Percentiles rank a stretch among this genome's conserved stretches.
These are phyloP conservation scores for Tangara arthus DNA, from an alignment of 2,797 vertebrate genomes.

Conservation along the genomic window DNA sequence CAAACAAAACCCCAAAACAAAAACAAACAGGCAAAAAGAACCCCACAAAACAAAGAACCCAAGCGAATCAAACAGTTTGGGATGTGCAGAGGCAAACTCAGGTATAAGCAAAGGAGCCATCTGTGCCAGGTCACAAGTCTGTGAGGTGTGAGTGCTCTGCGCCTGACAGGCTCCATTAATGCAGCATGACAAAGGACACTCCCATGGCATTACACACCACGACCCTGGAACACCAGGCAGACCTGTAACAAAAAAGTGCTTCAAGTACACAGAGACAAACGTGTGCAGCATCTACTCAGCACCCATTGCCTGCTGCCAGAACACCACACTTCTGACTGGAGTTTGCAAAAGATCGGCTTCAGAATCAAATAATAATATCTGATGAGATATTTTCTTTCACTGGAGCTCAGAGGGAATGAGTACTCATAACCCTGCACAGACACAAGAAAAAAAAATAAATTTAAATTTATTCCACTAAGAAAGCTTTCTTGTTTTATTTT, in stretches of 20 bases:
- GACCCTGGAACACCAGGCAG: neutral
- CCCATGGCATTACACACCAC: neutral
- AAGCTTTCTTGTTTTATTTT: neutral
- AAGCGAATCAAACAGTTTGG: neutral
- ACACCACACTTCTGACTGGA: neutral
- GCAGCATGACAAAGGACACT: neutral
- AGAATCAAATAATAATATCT: neutral
- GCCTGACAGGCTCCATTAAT: neutral
- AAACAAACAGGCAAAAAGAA: neutral
- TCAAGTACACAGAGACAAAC: neutral
- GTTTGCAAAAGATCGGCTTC: neutral
- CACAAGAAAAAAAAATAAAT: neutral
- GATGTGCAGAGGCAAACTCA: neutral
- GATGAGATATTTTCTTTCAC: neutral
- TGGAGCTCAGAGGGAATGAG: neutral
- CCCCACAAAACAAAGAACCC: neutral
- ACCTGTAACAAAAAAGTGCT: neutral
- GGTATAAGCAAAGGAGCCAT: neutral
- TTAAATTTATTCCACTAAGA: neutral
- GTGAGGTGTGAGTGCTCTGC: neutral
- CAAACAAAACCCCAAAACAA: neutral
- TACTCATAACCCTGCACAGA: neutral
- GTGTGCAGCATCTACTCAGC: neutral
- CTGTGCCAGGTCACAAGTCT: neutral
- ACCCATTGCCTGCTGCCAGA: neutral